Conservation (phyloP, 2,888 invertebrate genomes). For the Blomia tropicalis region DNA sequence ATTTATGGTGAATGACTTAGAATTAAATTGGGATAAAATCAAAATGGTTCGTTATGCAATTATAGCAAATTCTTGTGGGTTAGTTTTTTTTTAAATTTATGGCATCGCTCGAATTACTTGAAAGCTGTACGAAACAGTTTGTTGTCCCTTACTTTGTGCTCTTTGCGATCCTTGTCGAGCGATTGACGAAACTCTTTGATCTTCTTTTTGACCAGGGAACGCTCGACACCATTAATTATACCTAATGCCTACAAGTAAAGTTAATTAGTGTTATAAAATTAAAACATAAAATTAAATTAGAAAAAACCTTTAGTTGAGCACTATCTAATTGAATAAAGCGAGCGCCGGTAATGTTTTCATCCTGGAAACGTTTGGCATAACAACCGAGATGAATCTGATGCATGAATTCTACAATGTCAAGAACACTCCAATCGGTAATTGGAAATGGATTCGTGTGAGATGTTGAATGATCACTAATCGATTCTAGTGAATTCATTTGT, state of each 20-base stretch:
- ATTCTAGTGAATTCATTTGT: neutral
- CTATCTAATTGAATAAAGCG: slow-evolving; percentile 73
- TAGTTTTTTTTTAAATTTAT: no score
- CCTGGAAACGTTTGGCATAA: slow-evolving; percentile 68
- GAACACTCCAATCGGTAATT: slow-evolving; percentile 59
- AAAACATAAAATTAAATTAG: neutral
- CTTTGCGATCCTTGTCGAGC: slow-evolving; percentile 43
- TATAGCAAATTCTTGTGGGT: no score
- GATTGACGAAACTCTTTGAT: slow-evolving; percentile 40
- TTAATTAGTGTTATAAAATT: neutral
- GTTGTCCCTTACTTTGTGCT: slow-evolving; percentile 46
- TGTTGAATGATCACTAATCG: neutral
- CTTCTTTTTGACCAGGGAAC: slow-evolving; percentile 41
- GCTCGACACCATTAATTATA: slow-evolving; percentile 39
- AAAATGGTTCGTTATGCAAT: no score
- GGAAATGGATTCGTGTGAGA: neutral
- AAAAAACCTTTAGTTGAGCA: slow-evolving; percentile 59
- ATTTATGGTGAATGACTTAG: no score
- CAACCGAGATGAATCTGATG: slow-evolving; percentile 62
- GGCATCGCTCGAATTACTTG: no score
- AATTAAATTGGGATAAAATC: no score
- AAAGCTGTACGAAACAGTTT: slow-evolving; percentile 6
- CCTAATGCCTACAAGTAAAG: slow-evolving; percentile 37
- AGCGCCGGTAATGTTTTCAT: slow-evolving; percentile 71
- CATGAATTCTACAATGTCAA: slow-evolving; percentile 83